These are phyloP conservation scores for Encarsia formosa DNA, from an alignment of 2,888 invertebrate species.

Conservation along the genomic window DNA sequence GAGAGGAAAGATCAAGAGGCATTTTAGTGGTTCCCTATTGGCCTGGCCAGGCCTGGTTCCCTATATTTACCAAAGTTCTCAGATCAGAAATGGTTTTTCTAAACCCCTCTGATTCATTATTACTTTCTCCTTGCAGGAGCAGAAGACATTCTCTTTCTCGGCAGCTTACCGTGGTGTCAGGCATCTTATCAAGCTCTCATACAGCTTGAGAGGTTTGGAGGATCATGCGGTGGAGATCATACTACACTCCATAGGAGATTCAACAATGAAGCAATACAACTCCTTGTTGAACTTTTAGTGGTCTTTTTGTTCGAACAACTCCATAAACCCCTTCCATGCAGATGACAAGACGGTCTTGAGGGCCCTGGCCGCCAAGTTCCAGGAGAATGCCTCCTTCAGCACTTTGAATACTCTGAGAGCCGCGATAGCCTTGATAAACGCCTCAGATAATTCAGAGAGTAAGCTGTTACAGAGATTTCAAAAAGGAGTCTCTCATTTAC, in stretches of 20 bases:
- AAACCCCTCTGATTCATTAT: constrained; percentile 1
- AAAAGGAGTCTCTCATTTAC: too few species aligned
- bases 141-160: constrained; percentile 53
- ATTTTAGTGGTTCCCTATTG: constrained; percentile 19
- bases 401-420: constrained; percentile 24
- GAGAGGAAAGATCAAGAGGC: constrained; percentile 11
- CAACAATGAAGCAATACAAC: constrained; percentile 30
- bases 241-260: constrained; percentile 25
- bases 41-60: constrained; percentile 19
- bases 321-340: neutral
- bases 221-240: constrained; percentile 20
- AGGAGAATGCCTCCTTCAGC: constrained; percentile 22
- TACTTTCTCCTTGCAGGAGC: constrained; percentile 24
- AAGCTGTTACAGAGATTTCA: too few species aligned
- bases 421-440: constrained; percentile 22
- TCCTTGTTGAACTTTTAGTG: constrained; percentile 29
- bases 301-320: constrained; percentile 16
- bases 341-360: constrained; percentile 8
- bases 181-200: constrained; percentile 41
- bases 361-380: constrained; percentile 18
- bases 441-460: too few species aligned
- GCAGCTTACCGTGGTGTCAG: constrained; percentile 63
- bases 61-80: constrained; percentile 1
- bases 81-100: constrained; percentile 5
- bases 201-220: constrained; percentile 4